Conservation (phyloP, 2,888 invertebrate genomes). For the Chironomus tentans region DNA sequence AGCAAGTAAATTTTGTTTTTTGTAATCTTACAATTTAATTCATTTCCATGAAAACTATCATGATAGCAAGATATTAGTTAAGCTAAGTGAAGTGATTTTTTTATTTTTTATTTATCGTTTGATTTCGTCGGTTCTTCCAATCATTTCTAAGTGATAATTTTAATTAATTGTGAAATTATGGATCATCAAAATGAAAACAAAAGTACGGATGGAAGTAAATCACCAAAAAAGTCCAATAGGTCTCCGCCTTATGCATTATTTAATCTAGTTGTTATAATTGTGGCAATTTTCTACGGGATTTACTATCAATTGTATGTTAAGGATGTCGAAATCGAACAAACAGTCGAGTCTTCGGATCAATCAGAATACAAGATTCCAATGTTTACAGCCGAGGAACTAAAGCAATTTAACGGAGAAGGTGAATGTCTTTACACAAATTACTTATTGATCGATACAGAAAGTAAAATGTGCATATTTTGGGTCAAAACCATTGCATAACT, state of each 20-base stretch:
- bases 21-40: not conserved
- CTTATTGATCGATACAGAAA: not conserved
- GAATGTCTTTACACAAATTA: not conserved
- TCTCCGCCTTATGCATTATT: constrained; percentile 14
- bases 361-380: not conserved
- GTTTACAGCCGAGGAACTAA: constrained; percentile 4
- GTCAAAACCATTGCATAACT: not conserved
- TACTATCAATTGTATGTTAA: not conserved
- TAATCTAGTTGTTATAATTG: constrained; percentile 12
- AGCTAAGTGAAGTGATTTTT: not conserved
- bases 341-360: not conserved
- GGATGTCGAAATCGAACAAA: not conserved
- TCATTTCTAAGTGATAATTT: not conserved
- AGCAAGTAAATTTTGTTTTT: too few relatives aligned
- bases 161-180: not conserved
- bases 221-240: not conserved
- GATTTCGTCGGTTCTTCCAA: not conserved
- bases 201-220: not conserved
- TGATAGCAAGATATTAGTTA: not conserved
- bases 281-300: constrained; percentile 8
- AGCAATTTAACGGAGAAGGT: constrained; percentile 16
- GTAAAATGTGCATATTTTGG: not conserved
- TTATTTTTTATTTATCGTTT: not conserved
- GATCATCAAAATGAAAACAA: not conserved
- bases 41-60: not conserved